Base-by-base conservation (phyloP, 2,888 invertebrate species). In the Mythimna loreyi region DNA sequence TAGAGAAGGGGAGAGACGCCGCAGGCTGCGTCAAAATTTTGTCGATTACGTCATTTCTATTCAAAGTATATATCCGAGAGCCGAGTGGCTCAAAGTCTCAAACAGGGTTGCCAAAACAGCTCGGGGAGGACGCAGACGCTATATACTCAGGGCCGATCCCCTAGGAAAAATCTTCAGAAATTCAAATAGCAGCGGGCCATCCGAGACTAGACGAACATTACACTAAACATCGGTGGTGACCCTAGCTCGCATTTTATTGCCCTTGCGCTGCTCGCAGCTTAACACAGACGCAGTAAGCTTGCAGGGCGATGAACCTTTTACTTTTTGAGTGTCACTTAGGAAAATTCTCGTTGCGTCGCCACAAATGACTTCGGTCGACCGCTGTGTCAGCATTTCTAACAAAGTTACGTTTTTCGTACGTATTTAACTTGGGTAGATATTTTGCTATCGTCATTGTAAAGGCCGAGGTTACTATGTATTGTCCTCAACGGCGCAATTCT, bases 21-120 rank as follows among this genome's bases (percentile, higher is more conserved):
- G 75, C 84, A 85, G 86, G 87, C 87, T 89, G 89, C 88, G 89
- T 90, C 89, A 87, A 90, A 90, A 89, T 91, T 88, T 86, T 83
- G 83, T 80, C 87, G 90, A 92, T 92, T 89, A 86, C 89, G 89
- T 90, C 88, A 92, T 92, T 92, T 90, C 89, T 89, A 92, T 93
- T 93, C 92, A 92, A 92, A 92, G 89, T 89, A 89, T 89, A 89
- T 85, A 89, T 82, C 81, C 82, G 74, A 71, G 76, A 75, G 21
- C 45, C 62, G 70, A 88, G 80, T 81, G 78, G 80, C 83, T 86
- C 73, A 72, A 78, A 78, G 78, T 79, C 83, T 86, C 73, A 72
- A 78, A 78, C 81, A 86, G 86, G 86, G 84, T 73, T 87, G 85
- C 81, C 86, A 86, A 89, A 90, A 84, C 64, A 81, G 69, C 63